These are phyloP conservation scores for Apodemus agrarius DNA, from an alignment of 2,797 vertebrate genomes.

Conservation along the genomic window DNA sequence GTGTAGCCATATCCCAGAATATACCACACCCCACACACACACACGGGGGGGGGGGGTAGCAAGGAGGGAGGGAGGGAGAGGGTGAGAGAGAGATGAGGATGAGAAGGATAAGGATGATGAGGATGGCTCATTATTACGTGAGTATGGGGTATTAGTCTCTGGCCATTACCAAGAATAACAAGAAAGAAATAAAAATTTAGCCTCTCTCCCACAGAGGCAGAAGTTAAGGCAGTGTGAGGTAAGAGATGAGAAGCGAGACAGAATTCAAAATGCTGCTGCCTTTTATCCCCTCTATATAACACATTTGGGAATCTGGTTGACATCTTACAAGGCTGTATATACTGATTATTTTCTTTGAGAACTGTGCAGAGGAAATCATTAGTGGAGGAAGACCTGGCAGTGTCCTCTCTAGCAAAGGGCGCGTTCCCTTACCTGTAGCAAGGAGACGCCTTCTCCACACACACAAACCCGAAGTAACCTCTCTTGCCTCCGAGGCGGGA, in stretches of 20 bases:
- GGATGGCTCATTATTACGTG: too few relatives aligned
- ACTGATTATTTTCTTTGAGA: not conserved
- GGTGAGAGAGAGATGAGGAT: too few relatives aligned
- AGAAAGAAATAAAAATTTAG: not conserved
- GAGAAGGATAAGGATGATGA: too few relatives aligned
- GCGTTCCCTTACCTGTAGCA: slow-evolving; percentile 93
- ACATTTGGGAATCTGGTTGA: not conserved
- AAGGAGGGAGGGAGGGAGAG: too few relatives aligned
- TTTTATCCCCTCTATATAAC: not conserved
- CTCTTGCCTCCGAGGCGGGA: slow-evolving; percentile 90
- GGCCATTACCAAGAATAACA: not conserved
- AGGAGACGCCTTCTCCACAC: slow-evolving; percentile 92
- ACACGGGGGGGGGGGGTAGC: too few relatives aligned
- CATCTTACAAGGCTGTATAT: not conserved
- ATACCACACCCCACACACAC: not conserved
- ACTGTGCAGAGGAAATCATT: not conserved
- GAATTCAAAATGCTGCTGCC: not conserved
- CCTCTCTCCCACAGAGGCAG: not conserved
- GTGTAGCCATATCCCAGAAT: not conserved
- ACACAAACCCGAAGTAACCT: slow-evolving; percentile 92
- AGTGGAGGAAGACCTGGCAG: not conserved
- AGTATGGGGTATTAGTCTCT: not conserved
- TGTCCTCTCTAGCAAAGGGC: not conserved
- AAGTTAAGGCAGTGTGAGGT: not conserved
- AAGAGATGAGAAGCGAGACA: not conserved